Evolutionary conservation across 2,113 vertebrate species (phyloP), one percentile per base, ranked within the genome.

Genomic region (Fregetta grallaria): DNA sequence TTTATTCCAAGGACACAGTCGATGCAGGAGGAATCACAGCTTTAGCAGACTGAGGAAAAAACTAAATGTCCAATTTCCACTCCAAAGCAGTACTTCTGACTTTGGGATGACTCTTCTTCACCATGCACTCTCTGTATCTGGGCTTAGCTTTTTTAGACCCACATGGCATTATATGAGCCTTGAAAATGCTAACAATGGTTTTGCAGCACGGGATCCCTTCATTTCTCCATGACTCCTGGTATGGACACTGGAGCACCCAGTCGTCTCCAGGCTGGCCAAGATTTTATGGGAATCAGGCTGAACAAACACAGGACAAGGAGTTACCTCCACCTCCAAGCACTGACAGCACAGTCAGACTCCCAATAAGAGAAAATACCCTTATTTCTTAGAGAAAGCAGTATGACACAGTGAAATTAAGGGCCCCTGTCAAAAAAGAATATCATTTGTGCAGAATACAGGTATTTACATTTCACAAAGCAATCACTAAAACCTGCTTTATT

Each of bases 161-260:
- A 15, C 8, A 1, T 1, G 6, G 25, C 3, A 0, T 47, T 52
- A 56, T 2, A 32, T 0, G 4, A 58, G 16, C 53, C 59, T 42
- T 15, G 15, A 42, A 52, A 77, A 50, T 1, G 2, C 7, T 9
- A 36, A 47, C 17, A 8, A 9, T 3, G 13, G 6, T 4, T 66
- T 42, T 40, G 23, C 52, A 81, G 8, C 11, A 3, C 1, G 7
- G 38, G 18, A 34, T 58, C 53, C 36, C 15, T 56, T 56, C 38
- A 7, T 38, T 70, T 68, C 38, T 23, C 44, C 17, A 1, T 13
- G 13, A 20, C 10, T 30, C 30, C 34, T 23, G 13, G 11, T n/a
- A 16, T 7, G 15, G 52, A 13, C 38, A 40, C 40, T 6, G 30
- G 59, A 67, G 34, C 34, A 62, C 9, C 17, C 70, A 21, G n/a